Base-by-base conservation (phyloP, 2,113 vertebrate species). In the Actinemys pallida region DNA sequence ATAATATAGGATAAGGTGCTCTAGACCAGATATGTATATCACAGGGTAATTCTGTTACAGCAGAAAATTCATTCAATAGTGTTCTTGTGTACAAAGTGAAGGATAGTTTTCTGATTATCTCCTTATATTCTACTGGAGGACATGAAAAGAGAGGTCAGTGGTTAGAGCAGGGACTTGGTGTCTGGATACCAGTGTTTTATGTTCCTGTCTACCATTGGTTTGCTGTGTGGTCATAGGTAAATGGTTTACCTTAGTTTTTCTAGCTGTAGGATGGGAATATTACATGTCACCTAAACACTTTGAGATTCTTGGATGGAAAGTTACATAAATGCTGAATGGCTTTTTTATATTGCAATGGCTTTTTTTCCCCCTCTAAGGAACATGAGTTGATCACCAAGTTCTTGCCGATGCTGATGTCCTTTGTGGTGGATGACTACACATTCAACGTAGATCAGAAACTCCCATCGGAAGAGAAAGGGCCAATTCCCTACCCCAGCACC, bases 371-470 rank as follows among this genome's bases (percentile, higher is more conserved):
- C 42, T 86, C 13, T 10, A 86, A 99, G 99, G 99, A 99, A 90
- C 89, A 98, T 17, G 99, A 99, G 90, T 95, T 99, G 80, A 98
- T 99, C 96, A 99, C 99, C 1, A 99, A 98, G 94, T 99, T 99
- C 97, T 98, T 99, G 91, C 99, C 99, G 0, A 98, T 98, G 91
- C 98, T 99, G 98, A 99, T 99, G 99, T 99, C 99, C 8, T 99
- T 99, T 8, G 99, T 99, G 96, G 99, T 99, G 84, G 99, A 99
- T 1, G 99, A 99, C 95, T 98, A 99, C 92, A 99, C 98, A 0
- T 99, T 99, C 98, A 99, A 95, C 0, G 99, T 99, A 3, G 99
- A 99, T 4, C 99, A 99, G 98, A 99, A 99, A 84, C 98, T 99
- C 53, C 99, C 98, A 59, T 98, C 98, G 0, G 99, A 99, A 89